Conservation (phyloP, 1,140 invertebrate species). For the Drosophila miranda region DNA sequence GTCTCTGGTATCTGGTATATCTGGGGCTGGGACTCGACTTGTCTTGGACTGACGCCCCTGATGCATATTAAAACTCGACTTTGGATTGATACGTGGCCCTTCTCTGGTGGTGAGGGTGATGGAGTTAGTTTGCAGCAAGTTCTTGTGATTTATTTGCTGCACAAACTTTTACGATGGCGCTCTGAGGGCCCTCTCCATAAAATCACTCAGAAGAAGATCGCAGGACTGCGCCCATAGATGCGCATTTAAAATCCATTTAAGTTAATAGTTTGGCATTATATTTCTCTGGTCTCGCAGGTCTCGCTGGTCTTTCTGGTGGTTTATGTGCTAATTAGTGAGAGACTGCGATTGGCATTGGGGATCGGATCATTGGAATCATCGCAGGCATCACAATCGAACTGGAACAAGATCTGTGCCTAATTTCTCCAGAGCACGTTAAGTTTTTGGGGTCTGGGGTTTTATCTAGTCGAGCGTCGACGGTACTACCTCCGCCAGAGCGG, state of each 20-base stretch:
- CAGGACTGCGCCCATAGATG: conserved; percentile 34
- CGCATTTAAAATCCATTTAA: conserved; percentile 71
- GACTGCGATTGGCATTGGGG: conserved; percentile 33
- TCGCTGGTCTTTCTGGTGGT: conserved; percentile 16
- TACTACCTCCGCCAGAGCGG: conserved; percentile 28
- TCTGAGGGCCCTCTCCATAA: conserved; percentile 47
- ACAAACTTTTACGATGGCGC: conserved; percentile 71
- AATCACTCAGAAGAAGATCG: conserved; percentile 24
- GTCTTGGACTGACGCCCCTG: conserved; percentile 61
- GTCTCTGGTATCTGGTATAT: background rate
- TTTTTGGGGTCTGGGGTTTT: conserved; percentile 40
- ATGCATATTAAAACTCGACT: conserved; percentile 66
- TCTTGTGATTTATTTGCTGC: conserved; percentile 69
- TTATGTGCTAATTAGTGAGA: conserved; percentile 73
- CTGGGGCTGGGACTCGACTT: conserved; percentile 28
- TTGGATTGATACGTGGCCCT: conserved; percentile 61
- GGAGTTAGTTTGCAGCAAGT: conserved; percentile 30
- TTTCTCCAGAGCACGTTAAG: conserved; percentile 72
- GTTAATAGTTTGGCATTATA: conserved; percentile 71
- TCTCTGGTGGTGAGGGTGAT: conserved; percentile 2
- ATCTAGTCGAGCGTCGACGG: conserved; percentile 49
- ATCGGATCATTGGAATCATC: conserved; percentile 17
- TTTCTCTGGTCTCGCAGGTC: conserved; percentile 11
- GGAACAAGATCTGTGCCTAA: conserved; percentile 73
- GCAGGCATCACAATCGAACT: conserved; percentile 17